phyloP scores from a whole-genome alignment of 2,888 invertebrate species.

The Drosophila affinis region DNA sequence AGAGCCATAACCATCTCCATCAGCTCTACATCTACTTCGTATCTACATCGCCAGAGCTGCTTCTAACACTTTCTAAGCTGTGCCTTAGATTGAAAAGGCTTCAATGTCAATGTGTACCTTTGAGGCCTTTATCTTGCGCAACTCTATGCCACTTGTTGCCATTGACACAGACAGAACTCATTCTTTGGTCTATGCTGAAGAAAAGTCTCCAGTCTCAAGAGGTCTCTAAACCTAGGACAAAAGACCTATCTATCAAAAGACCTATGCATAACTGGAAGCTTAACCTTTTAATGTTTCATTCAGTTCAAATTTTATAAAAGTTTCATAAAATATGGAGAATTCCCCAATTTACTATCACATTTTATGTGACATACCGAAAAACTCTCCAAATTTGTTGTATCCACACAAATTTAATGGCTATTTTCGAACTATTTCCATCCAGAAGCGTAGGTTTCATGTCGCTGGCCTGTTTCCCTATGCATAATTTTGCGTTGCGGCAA shows the following conservation, averaged over 20 bases:
- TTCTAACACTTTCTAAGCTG: too few relatives aligned
- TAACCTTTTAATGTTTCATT: not conserved
- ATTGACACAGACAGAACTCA: too few relatives aligned
- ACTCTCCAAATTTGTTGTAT: not conserved
- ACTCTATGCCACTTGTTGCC: too few relatives aligned
- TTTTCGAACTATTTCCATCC: not conserved
- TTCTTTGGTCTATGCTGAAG: too few relatives aligned
- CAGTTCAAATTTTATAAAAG: too few relatives aligned
- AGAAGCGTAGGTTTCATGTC: not conserved
- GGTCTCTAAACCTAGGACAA: not conserved
- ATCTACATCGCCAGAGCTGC: too few relatives aligned
- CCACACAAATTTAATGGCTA: not conserved
- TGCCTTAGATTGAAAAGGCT: too few relatives aligned
- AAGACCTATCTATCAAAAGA: not conserved
- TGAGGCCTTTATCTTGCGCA: too few relatives aligned
- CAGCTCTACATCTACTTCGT: too few relatives aligned
- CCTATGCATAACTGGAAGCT: not conserved
- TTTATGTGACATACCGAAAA: not conserved
- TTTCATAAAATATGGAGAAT: too few relatives aligned
- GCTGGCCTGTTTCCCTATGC: constrained; percentile 31
- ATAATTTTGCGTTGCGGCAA: constrained; percentile 52
- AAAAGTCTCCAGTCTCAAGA: not conserved
- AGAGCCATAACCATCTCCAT: too few relatives aligned
- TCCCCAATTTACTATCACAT: not conserved
- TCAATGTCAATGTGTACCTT: too few relatives aligned